Conservation (phyloP, 1,140 invertebrate species). For the Drosophila cardini region DNA sequence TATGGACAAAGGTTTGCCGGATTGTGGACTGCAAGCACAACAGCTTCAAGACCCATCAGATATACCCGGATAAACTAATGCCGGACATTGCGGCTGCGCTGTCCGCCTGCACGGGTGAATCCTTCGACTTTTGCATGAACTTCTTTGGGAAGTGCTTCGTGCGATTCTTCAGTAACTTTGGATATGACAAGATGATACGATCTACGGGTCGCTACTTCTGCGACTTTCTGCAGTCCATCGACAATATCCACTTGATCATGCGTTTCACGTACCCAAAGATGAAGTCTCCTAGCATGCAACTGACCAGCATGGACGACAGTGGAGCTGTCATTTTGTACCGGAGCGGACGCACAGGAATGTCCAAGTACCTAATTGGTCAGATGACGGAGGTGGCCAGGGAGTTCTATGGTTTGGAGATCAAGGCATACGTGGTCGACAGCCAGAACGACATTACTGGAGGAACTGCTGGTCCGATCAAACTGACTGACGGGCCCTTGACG, state of each 20-base stretch:
- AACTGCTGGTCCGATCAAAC: conserved; percentile 76
- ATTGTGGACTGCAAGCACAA: conserved; percentile 89
- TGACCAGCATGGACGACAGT: conserved; percentile 91
- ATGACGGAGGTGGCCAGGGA: conserved; percentile 92
- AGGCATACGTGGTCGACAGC: conserved; percentile 89
- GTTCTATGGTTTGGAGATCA: conserved; percentile 90
- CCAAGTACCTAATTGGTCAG: conserved; percentile 94
- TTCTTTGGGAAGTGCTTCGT: conserved; percentile 96
- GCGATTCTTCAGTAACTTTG: conserved; percentile 93
- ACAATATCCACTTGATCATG: conserved; percentile 95
- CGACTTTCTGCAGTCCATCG: conserved; percentile 94
- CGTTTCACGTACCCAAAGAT: conserved; percentile 95
- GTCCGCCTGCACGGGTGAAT: conserved; percentile 85
- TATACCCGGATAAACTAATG: conserved; percentile 92
- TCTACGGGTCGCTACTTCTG: conserved; percentile 94
- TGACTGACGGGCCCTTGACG: conserved; percentile 86
- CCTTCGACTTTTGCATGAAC: conserved; percentile 91
- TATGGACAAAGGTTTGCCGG: conserved; percentile 91
- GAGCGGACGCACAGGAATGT: conserved; percentile 91
- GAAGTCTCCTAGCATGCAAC: conserved; percentile 95
- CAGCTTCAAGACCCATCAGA: conserved; percentile 92
- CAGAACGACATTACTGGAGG: conserved; percentile 85
- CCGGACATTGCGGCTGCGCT: conserved; percentile 89
- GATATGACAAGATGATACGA: conserved; percentile 92
- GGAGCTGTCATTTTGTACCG: conserved; percentile 93